Conservation (phyloP, 30 jellyfish, hydroid and myxozoan genomes). For the Pelagia noctiluca region DNA sequence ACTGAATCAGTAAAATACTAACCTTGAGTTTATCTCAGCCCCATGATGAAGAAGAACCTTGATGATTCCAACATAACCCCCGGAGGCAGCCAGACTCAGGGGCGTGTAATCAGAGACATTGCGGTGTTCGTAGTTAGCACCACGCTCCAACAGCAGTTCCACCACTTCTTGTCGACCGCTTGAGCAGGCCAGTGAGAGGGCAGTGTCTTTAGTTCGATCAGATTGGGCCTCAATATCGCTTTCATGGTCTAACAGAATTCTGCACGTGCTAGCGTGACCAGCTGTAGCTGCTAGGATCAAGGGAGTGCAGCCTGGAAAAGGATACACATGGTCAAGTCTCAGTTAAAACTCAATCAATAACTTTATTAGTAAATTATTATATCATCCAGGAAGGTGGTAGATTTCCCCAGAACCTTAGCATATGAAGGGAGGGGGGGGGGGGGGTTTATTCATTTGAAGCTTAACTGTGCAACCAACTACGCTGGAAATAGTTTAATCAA, state of each 20-base stretch:
- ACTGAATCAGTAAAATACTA: not conserved
- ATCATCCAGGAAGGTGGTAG: no score
- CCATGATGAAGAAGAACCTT: constrained; percentile 95
- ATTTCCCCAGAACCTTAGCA: no score
- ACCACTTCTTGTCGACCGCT: constrained; percentile 99
- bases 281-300: constrained; percentile 99
- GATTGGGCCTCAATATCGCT: constrained; percentile 98
- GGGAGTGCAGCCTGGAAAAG: constrained; percentile 93
- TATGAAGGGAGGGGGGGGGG: no score
- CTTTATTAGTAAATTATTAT: no score
- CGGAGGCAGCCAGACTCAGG: constrained; percentile 97
- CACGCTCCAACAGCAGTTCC: constrained; percentile 82
- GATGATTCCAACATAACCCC: constrained; percentile 97
- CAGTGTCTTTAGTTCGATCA: constrained; percentile 99
- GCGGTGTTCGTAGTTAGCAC: constrained; percentile 94
- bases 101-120: constrained; percentile 99
- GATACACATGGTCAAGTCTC: not conserved
- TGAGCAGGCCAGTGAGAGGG: constrained; percentile 97
- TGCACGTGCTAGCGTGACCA: constrained; percentile 96
- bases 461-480: no score
- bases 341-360: no score
- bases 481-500: no score
- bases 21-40: constrained; percentile 99
- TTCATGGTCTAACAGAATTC: constrained; percentile 87
- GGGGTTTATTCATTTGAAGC: no score